Percentiles rank a stretch among this genome's conserved stretches.
These are phyloP conservation scores for Orbicella faveolata DNA, from an alignment of 64 coral and sea anemone species.

Conservation along the genomic window DNA sequence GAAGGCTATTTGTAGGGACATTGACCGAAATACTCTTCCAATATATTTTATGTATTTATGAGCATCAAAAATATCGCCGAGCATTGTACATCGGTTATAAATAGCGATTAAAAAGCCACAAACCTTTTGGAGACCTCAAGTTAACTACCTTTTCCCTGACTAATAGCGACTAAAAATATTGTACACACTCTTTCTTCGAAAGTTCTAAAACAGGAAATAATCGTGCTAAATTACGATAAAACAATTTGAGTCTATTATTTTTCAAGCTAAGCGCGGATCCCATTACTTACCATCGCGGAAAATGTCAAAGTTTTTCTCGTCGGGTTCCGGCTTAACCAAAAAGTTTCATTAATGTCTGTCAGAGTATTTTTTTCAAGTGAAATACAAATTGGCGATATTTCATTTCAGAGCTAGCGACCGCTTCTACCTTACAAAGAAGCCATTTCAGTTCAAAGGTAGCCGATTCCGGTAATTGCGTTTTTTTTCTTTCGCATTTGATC, in stretches of 20 bases:
- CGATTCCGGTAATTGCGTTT: background rate
- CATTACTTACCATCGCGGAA: slow-evolving; percentile 1
- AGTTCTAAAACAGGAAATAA: slow-evolving; percentile 16
- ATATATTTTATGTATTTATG: background rate
- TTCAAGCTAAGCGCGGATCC: slow-evolving; percentile 8
- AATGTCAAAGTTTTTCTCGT: background rate
- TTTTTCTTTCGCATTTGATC: background rate
- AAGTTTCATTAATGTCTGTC: slow-evolving; percentile 22
- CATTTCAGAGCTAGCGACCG: background rate
- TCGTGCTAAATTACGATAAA: slow-evolving; percentile 27
- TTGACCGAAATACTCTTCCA: too few species aligned
- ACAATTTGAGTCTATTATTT: slow-evolving; percentile 31
- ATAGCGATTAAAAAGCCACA: background rate
- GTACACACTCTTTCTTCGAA: background rate
- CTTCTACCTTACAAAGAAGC: background rate
- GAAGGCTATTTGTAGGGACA: background rate
- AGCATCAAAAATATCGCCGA: background rate
- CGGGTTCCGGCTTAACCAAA: background rate
- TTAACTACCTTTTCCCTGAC: background rate
- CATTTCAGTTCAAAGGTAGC: slow-evolving; percentile 26
- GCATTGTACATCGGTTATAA: background rate
- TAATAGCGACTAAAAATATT: background rate
- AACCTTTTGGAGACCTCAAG: background rate
- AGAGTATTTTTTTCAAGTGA: slow-evolving; percentile 11
- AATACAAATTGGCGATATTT: background rate